Evolutionary conservation across 2,797 vertebrate species (phyloP).

Genomic region (Psittacula derbiana): DNA sequence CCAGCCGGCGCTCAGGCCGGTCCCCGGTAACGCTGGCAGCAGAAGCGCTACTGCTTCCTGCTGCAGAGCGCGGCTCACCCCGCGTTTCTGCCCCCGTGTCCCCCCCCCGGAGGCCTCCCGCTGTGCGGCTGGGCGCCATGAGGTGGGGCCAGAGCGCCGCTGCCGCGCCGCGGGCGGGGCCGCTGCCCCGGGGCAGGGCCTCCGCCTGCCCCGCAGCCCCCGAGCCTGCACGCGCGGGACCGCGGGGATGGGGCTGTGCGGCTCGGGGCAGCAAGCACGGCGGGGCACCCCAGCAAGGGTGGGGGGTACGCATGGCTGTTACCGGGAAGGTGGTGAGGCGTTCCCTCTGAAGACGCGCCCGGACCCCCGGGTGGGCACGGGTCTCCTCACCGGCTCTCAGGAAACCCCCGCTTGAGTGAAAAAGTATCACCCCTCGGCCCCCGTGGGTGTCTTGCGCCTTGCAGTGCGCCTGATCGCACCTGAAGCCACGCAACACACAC

Average conservation of each 20-base stretch:
- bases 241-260: background rate
- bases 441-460: background rate
- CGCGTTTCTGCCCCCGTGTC: background rate
- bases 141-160: constrained; percentile 58
- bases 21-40: accelerated
- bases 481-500: background rate
- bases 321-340: background rate
- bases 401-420: background rate
- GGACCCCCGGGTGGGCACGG: background rate
- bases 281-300: background rate
- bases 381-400: background rate
- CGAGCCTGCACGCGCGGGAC: background rate
- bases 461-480: background rate
- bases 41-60: accelerated
- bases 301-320: background rate
- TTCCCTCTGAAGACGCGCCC: accelerated
- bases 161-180: background rate
- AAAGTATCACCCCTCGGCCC: background rate
- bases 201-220: background rate
- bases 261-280: background rate
- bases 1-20: no score
- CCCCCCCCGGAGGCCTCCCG: constrained; percentile 1
- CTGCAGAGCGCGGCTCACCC: accelerated
- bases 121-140: constrained; percentile 51
- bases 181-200: background rate